A percentile compares a stretch with the other conserved stretches of the same genome.
Evolutionary conservation across 1,140 invertebrate genomes (phyloP).

Genomic region (Drosophila sp.): DNA sequence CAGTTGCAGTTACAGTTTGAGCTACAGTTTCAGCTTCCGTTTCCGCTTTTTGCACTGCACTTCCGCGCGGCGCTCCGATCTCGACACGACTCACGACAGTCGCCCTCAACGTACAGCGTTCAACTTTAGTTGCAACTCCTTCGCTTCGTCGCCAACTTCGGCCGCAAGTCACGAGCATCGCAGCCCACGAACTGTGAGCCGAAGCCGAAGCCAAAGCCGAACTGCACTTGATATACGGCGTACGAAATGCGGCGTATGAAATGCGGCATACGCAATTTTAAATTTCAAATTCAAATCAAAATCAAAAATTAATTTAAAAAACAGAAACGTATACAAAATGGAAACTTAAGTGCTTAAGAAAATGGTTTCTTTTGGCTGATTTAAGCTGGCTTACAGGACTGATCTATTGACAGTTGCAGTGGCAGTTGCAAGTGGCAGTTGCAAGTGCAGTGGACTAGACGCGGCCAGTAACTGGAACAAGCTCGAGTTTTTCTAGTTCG

Average conservation of each 20-base stretch:
- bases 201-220: conserved; percentile 26
- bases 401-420: conserved; percentile 19
- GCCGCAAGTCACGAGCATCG: conserved; percentile 17
- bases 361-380: not conserved
- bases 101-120: conserved; percentile 29
- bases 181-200: conserved; percentile 5
- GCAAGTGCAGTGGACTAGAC: conserved; percentile 19
- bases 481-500: conserved; percentile 38
- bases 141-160: conserved; percentile 13
- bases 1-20: conserved; percentile 31
- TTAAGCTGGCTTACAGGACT: conserved; percentile 16
- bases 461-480: conserved; percentile 49
- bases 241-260: conserved; percentile 8
- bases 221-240: conserved; percentile 29
- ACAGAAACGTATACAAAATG: not conserved
- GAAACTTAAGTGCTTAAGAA: not conserved
- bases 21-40: conserved; percentile 57
- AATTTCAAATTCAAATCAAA: conserved; percentile 8
- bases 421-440: conserved; percentile 5
- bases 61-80: conserved; percentile 76
- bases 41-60: conserved; percentile 74
- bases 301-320: not conserved
- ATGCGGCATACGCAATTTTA: conserved; percentile 3
- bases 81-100: conserved; percentile 65
- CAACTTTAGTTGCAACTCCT: conserved; percentile 5